Evolutionary conservation across 23 tunicate species (phyloP).

Genomic region (Corella eumyota): DNA sequence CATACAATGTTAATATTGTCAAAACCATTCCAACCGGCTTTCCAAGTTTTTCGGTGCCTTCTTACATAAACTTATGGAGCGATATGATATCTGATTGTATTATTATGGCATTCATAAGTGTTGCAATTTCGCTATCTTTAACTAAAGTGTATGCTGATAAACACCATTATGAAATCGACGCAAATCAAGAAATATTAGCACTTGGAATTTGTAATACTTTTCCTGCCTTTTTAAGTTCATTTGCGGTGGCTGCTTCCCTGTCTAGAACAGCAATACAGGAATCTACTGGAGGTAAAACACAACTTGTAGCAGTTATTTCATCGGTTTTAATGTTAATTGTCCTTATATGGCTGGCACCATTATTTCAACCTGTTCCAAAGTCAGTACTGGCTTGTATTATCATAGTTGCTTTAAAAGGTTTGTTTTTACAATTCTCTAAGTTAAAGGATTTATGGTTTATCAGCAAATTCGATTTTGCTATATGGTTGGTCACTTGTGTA

Average conservation of each 20-base stretch:
- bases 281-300: constrained; percentile 94
- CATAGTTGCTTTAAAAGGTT: constrained; percentile 72
- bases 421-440: constrained; percentile 64
- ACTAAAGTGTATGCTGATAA: constrained; percentile 91
- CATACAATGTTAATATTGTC: constrained; percentile 73
- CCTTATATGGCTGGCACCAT: constrained; percentile 71
- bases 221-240: constrained; percentile 77
- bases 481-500: constrained; percentile 77
- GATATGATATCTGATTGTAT: constrained; percentile 69
- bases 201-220: constrained; percentile 73
- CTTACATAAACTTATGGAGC: constrained; percentile 23
- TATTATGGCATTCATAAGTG: constrained; percentile 85
- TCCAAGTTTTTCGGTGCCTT: constrained; percentile 32
- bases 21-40: constrained; percentile 87
- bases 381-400: constrained; percentile 89
- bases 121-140: constrained; percentile 76
- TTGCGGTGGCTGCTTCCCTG: constrained; percentile 89
- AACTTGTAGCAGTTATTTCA: constrained; percentile 79
- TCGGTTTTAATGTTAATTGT: constrained; percentile 78
- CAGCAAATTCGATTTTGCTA: constrained; percentile 77
- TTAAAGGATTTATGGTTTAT: constrained; percentile 50
- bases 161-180: constrained; percentile 82
- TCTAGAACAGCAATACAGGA: constrained; percentile 93
- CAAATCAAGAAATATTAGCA: constrained; percentile 91
- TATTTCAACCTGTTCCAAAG: constrained; percentile 89